Base-by-base conservation (phyloP, 1,140 invertebrate species). In the Drosophila ogumai region DNA sequence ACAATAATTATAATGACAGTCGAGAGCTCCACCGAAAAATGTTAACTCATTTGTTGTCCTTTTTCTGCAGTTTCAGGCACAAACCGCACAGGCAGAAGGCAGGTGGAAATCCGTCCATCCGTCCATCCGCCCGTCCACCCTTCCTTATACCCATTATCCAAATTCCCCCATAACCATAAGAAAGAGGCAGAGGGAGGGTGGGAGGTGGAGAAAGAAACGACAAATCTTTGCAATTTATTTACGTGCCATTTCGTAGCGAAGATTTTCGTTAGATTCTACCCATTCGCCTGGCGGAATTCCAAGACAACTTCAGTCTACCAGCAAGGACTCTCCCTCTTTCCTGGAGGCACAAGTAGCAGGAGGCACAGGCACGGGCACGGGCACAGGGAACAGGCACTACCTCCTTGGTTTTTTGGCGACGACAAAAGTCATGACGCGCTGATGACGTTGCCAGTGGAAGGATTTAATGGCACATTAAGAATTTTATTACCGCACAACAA, bases 201-300 rank as follows among this genome's bases (percentile, higher is more conserved):
- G 66, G 57, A 19, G 40, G 36, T 25, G 38, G 38, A 19, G 66
- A 46, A 22, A 38, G 34, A 55, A 55, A 90, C 85, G 85, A 90
- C 85, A 90, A 90, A 90, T 90, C 85, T 90, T 90, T 90, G 85
- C 85, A 90, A 90, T 90, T 90, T 90, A 90, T 90, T 90, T 90
- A 90, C 85, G 85, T 90, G 85, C 85, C 85, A 90, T 85, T 90
- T 90, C 85, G 84, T 90, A 88, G 85, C 58, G 68, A 82, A 76
- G 74, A 88, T 88, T 82, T 87, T 88, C 84, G 84, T 87, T 87
- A 88, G 84, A 88, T 87, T 87, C 87, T 34, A 44, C 44, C 66
- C 84, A 82, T 88, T 87, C 80, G 84, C 73, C 82, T 90, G 85
- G 85, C 85, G 69, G 67, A 90, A 90, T 90, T 90, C 81, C 85